Base-by-base conservation (phyloP, 2,113 vertebrate species). In the Prietella phreatophila region DNA sequence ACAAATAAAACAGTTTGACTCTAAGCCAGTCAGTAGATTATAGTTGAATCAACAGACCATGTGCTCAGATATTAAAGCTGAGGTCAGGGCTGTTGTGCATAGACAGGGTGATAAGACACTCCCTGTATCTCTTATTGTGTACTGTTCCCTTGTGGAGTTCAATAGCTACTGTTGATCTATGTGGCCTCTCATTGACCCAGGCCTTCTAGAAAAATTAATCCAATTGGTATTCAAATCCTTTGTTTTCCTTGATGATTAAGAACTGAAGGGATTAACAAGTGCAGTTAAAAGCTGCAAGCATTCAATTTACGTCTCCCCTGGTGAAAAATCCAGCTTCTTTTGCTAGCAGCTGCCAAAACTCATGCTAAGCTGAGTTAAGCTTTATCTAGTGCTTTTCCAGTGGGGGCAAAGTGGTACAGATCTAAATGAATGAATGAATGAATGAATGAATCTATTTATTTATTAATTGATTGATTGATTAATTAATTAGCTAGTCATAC, bases 111-210 rank as follows among this genome's bases (percentile, higher is more conserved):
- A 36, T 33, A 27, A 81, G 10, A 65, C 80, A 71, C 88, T 61
- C 13, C 8, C 27, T 39, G 33, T 61, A 13, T 83, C 82, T 42
- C 55, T 75, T 81, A 90, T 69, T 85, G 67, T 58, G 56, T 73
- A 90, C 81, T 39, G 30, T 58, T 85, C 83, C 86, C 88, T 47
- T 6, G 78, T 58, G 78, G 86, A 86, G 84, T 83, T 88, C 27
- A 55, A 78, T 67, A 79, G 27, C 27, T 13, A 27, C 13, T 60
- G 86, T 67, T 83, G 67, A 42, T 67, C 22, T 55, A 15, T 89
- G 85, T 85, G 79, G 56, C 79, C 69, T 27, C 55, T 58, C 25
- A 9, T 5, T 85, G 33, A 90, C 42, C 67, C 78, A 56, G 83
- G 27, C 73, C 14, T 42, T n/a, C 47, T 55, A 63, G n/a, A 75